Conservation (phyloP, 2,888 invertebrate genomes). For the Drosophila lutescens region DNA sequence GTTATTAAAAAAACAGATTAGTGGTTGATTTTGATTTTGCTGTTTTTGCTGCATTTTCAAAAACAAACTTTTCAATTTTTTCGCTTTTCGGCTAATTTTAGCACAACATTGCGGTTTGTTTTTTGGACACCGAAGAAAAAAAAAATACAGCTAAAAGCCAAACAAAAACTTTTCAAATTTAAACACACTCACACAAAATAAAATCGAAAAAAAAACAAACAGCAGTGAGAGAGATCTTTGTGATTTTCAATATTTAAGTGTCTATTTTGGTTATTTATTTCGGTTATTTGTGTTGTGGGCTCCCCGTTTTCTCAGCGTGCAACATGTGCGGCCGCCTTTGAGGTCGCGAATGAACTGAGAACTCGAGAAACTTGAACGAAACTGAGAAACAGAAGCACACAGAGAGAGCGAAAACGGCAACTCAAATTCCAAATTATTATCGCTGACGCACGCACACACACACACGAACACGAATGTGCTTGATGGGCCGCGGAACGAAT, state of each 20-base stretch:
- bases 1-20: constrained; percentile 14
- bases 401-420: constrained; percentile 18
- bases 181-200: constrained; percentile 14
- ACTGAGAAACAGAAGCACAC: constrained; percentile 35
- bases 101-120: constrained; percentile 17
- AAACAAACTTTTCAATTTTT: constrained; percentile 3
- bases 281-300: neutral
- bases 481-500: constrained; percentile 19
- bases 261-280: constrained; percentile 23
- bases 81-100: constrained; percentile 21
- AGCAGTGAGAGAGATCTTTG: constrained; percentile 13
- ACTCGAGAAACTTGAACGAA: constrained; percentile 16
- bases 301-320: constrained; percentile 21
- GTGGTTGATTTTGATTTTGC: constrained; percentile 14
- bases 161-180: constrained; percentile 20
- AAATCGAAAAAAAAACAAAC: constrained; percentile 3
- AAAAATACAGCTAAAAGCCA: constrained; percentile 17
- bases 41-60: constrained; percentile 29
- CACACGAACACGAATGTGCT: neutral
- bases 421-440: constrained; percentile 72
- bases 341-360: constrained; percentile 79
- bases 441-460: constrained; percentile 33
- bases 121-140: constrained; percentile 21
- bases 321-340: constrained; percentile 77
- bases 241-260: constrained; percentile 10